Evolutionary conservation across 2,797 vertebrate genomes (phyloP).

Genomic region (Alauda arvensis): DNA sequence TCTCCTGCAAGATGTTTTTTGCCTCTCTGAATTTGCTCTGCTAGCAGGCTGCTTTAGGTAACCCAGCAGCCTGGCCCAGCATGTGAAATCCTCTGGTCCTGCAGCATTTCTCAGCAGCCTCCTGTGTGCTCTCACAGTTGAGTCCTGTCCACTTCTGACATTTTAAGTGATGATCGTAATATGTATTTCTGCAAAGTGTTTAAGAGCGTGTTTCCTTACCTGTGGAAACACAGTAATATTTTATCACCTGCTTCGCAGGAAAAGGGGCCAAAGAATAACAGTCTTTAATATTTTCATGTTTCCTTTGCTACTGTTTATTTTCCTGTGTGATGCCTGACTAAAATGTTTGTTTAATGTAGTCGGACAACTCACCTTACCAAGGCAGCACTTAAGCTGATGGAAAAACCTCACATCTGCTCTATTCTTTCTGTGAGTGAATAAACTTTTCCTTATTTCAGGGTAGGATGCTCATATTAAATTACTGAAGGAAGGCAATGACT

Average conservation of each 20-base stretch:
- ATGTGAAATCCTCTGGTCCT: neutral
- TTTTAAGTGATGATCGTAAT: slow-evolving; percentile 62
- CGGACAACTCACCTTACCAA: slow-evolving; percentile 55
- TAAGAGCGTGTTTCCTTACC: slow-evolving; percentile 65
- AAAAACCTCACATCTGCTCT: slow-evolving; percentile 57
- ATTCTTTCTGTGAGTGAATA: slow-evolving; percentile 52
- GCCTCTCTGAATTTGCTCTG: neutral
- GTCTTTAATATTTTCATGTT: slow-evolving; percentile 62
- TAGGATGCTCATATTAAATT: slow-evolving; percentile 55
- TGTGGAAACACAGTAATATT: slow-evolving; percentile 67
- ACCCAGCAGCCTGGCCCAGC: neutral
- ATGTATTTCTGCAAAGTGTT: slow-evolving; percentile 62
- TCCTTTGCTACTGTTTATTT: slow-evolving; percentile 71
- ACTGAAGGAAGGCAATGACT: slow-evolving; percentile 30
- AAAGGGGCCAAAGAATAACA: slow-evolving; percentile 61
- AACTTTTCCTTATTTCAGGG: slow-evolving; percentile 55
- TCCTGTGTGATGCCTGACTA: slow-evolving; percentile 67
- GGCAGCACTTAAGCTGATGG: slow-evolving; percentile 43
- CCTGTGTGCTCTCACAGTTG: slow-evolving; percentile 7
- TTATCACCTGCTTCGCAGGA: slow-evolving; percentile 66
- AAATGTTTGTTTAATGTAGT: slow-evolving; percentile 67
- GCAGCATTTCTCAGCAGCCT: neutral
- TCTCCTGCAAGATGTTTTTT: neutral
- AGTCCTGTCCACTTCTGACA: slow-evolving; percentile 27
- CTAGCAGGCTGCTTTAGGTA: neutral